phyloP scores from a whole-genome alignment of 2,797 vertebrate species.

The Alosa sapidissima region DNA sequence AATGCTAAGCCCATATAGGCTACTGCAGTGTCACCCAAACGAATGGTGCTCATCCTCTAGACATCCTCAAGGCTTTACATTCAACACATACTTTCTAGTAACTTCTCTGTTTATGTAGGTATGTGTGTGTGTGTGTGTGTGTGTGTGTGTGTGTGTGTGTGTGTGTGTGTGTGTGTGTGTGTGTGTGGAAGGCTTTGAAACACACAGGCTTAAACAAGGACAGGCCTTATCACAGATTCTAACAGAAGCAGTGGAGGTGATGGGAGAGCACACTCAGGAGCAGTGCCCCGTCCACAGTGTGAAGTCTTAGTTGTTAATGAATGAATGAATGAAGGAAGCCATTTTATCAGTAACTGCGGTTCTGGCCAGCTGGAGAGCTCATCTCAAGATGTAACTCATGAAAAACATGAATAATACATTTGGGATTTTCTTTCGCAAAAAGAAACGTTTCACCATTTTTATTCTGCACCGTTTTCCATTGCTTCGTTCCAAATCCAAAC shows the following conservation, averaged over 20 bases:
- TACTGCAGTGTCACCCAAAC: constrained; percentile 43
- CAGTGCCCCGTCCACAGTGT: neutral
- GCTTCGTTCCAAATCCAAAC: neutral
- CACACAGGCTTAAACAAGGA: neutral
- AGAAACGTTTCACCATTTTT: neutral
- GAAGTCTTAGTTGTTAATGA: neutral
- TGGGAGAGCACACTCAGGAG: no score
- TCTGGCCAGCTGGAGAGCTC: neutral
- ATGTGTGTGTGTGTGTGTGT: neutral
- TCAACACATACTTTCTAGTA: neutral
- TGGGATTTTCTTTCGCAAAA: constrained; percentile 15
- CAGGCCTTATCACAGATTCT: neutral
- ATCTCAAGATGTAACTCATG: neutral
- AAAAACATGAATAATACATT: neutral
- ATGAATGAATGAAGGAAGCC: neutral
- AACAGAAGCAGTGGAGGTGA: neutral
- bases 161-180: constrained; percentile 29
- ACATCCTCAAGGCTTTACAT: neutral
- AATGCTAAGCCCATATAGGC: constrained; percentile 44
- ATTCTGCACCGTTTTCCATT: neutral
- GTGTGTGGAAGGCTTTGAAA: neutral
- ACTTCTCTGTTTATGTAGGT: neutral
- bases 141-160: constrained; percentile 32
- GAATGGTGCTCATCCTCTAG: neutral
- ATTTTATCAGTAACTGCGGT: neutral